phyloP scores from a whole-genome alignment of 2,888 invertebrate species.

The Drymonia ruficornis region DNA sequence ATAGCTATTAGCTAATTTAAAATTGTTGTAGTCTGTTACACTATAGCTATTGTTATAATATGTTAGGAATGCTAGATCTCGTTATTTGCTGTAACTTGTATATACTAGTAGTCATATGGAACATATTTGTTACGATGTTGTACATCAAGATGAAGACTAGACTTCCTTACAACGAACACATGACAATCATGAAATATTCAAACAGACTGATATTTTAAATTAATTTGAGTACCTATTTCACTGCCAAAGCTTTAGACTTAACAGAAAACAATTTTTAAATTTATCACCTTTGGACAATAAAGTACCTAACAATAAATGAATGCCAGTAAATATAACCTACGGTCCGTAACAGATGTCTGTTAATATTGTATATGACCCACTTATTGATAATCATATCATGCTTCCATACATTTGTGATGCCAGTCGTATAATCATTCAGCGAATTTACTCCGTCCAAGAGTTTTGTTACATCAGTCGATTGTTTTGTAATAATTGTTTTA shows the following conservation, averaged over 20 bases:
- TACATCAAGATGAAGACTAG: conserved; percentile 24
- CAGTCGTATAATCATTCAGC: conserved; percentile 46
- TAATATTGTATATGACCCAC: not conserved
- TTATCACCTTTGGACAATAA: conserved; percentile 8
- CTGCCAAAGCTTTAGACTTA: conserved; percentile 78
- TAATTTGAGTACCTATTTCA: conserved; percentile 66
- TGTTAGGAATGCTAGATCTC: conserved; percentile 80
- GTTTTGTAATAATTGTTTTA: conserved; percentile 27
- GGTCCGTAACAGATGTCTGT: not conserved
- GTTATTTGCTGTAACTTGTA: conserved; percentile 60
- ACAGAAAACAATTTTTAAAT: conserved; percentile 17
- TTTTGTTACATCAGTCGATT: conserved; percentile 33
- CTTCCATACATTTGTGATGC: conserved; percentile 6
- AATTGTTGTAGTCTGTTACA: conserved; percentile 54
- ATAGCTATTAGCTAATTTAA: conserved; percentile 48
- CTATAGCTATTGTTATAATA: conserved; percentile 55
- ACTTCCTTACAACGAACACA: conserved; percentile 29
- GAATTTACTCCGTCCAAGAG: conserved; percentile 75
- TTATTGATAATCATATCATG: not conserved
- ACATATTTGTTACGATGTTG: conserved; percentile 36
- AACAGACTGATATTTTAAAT: conserved; percentile 64
- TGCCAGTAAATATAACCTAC: not conserved
- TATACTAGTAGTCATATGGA: conserved; percentile 34
- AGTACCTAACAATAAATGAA: not conserved
- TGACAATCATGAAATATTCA: conserved; percentile 38